phyloP scores from a whole-genome alignment of 2,888 invertebrate genomes.

The Ornithoptera alexandrae region DNA sequence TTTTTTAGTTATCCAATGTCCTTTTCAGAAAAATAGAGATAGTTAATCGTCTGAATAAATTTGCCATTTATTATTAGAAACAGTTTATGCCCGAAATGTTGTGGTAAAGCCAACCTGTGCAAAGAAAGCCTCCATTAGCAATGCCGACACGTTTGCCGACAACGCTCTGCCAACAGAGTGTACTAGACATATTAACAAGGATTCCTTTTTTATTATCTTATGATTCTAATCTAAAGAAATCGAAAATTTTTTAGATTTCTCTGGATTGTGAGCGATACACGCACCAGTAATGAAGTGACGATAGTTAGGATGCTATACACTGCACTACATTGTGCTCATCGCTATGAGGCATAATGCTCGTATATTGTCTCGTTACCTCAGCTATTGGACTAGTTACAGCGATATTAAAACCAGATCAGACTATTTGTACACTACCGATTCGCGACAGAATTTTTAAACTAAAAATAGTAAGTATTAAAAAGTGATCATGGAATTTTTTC shows the following conservation, averaged over 20 bases:
- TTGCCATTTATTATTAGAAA: constrained; percentile 8
- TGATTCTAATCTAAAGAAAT: background rate
- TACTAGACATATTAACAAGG: constrained; percentile 34
- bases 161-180: constrained; percentile 36
- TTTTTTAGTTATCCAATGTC: background rate
- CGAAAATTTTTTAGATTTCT: background rate
- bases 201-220: constrained; percentile 18
- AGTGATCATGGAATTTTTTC: too few relatives aligned
- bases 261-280: too few relatives aligned
- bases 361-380: too few relatives aligned
- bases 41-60: background rate
- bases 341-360: too few relatives aligned
- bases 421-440: too few relatives aligned
- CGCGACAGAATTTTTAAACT: too few relatives aligned
- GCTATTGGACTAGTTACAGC: too few relatives aligned
- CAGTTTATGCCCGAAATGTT: constrained; percentile 15
- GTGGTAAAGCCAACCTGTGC: constrained; percentile 28
- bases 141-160: constrained; percentile 38
- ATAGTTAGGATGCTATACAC: too few relatives aligned
- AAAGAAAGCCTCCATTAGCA: constrained; percentile 43
- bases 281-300: too few relatives aligned
- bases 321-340: too few relatives aligned
- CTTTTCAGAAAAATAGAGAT: background rate
- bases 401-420: too few relatives aligned
- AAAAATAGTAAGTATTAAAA: too few relatives aligned